A percentile compares a stretch with the other conserved stretches of the same genome.
phyloP scores from a whole-genome alignment of 2,797 vertebrate species.

The Gymnothorax javanicus region DNA sequence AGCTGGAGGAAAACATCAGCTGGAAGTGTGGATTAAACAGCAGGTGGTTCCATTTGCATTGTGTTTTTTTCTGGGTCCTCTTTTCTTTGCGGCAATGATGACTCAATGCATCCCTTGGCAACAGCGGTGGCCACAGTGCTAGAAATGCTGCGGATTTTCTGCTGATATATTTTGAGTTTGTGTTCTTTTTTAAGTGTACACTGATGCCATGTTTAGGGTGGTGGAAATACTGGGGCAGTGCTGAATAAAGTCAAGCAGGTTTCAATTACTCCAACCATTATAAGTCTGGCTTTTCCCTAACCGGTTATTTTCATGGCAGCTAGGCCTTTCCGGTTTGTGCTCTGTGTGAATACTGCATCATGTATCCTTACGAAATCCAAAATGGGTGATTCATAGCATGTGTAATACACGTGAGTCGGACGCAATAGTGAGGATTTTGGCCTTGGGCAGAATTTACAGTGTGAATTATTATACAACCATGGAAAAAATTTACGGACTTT shows the following conservation, averaged over 20 bases:
- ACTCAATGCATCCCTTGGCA: not conserved
- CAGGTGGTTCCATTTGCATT: constrained; percentile 57
- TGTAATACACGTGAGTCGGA: not conserved
- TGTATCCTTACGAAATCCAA: not conserved
- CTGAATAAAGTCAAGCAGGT: not conserved
- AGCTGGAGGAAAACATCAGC: constrained; percentile 57
- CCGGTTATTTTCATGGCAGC: not conserved
- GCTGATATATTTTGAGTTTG: not conserved
- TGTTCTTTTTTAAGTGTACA: not conserved
- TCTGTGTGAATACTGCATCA: not conserved
- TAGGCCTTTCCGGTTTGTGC: not conserved
- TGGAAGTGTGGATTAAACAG: constrained; percentile 62
- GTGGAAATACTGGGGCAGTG: not conserved
- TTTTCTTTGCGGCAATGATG: constrained; percentile 25
- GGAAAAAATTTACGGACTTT: not conserved
- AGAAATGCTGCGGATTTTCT: not conserved
- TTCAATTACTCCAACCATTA: not conserved
- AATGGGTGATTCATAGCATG: not conserved
- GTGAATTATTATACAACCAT: not conserved
- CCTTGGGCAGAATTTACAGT: constrained; percentile 11
- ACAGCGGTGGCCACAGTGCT: not conserved
- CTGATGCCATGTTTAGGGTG: not conserved
- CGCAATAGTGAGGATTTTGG: not conserved
- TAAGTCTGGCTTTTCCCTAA: not conserved
- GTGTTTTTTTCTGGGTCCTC: constrained; percentile 18